These are phyloP conservation scores for Cephalopholis sonnerati DNA, from an alignment of 2,113 vertebrate genomes.

Conservation along the genomic window DNA sequence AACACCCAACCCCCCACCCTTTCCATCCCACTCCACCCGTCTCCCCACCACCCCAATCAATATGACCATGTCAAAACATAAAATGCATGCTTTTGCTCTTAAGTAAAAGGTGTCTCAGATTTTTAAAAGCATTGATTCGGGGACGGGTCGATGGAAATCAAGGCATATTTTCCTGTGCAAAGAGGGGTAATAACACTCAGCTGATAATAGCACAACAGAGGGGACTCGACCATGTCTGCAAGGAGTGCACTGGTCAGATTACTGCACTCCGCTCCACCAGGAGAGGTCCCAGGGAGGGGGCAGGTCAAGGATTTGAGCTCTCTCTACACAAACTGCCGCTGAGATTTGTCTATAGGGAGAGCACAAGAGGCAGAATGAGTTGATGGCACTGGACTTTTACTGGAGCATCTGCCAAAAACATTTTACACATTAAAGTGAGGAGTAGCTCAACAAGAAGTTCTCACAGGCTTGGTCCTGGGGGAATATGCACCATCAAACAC, in stretches of 20 bases:
- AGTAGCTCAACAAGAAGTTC: constrained; percentile 71
- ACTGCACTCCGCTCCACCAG: constrained; percentile 66
- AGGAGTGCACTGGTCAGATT: constrained; percentile 82
- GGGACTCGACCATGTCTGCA: constrained; percentile 61
- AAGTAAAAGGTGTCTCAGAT: constrained; percentile 97
- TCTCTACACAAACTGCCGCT: constrained; percentile 49
- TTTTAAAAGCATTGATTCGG: constrained; percentile 99
- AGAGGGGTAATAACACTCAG: constrained; percentile 92
- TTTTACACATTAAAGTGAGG: constrained; percentile 81
- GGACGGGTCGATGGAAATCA: constrained; percentile 93
- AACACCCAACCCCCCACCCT: constrained; percentile 51
- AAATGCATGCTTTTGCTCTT: constrained; percentile 99
- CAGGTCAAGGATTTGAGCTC: constrained; percentile 80
- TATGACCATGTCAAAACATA: constrained; percentile 97
- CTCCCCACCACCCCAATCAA: constrained; percentile 87
- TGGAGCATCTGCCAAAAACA: constrained; percentile 75
- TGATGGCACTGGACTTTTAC: constrained; percentile 68
- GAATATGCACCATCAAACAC: constrained; percentile 67
- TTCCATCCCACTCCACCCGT: constrained; percentile 54
- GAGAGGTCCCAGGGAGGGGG: constrained; percentile 79
- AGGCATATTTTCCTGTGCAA: constrained; percentile 89
- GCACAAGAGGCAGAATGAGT: constrained; percentile 36
- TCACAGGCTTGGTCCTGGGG: constrained; percentile 54
- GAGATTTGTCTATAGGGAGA: constrained; percentile 70
- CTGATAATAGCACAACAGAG: constrained; percentile 87